These are phyloP conservation scores for Brachypteracias leptosomus DNA, from an alignment of 2,113 vertebrate species.

Conservation along the genomic window DNA sequence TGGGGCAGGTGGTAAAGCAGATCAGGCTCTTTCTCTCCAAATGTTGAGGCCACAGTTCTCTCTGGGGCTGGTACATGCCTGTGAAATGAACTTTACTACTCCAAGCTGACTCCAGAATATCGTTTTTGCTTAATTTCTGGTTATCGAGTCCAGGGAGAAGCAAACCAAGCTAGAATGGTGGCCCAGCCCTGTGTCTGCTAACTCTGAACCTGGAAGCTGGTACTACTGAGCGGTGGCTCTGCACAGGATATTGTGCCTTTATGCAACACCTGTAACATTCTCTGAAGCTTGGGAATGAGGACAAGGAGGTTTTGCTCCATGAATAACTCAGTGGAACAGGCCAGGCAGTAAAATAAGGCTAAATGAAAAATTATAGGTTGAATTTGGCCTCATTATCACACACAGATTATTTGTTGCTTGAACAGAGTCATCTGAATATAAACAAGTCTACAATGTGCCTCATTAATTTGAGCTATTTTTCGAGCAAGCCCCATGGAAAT, in stretches of 20 bases:
- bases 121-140: neutral
- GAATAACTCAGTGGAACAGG: neutral
- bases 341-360: conserved; percentile 31
- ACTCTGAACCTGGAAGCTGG: neutral
- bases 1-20: neutral
- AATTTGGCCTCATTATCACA: conserved; percentile 45
- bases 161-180: neutral
- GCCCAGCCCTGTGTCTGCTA: neutral
- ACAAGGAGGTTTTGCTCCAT: neutral
- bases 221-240: neutral
- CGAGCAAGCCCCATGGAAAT: conserved; percentile 30
- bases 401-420: conserved; percentile 45
- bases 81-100: neutral
- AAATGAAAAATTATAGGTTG: conserved; percentile 58
- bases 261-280: neutral
- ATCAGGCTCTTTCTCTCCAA: neutral
- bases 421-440: conserved; percentile 28
- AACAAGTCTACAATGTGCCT: conserved; percentile 42
- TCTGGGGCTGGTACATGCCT: neutral
- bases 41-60: neutral
- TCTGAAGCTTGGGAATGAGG: neutral
- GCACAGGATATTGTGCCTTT: neutral
- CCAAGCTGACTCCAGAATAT: neutral
- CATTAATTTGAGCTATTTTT: conserved; percentile 60
- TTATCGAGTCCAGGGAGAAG: neutral